Evolutionary conservation across 2,888 invertebrate species (phyloP), one percentile per base, ranked within the genome.

Genomic region (Lasioglossum villosulum): DNA sequence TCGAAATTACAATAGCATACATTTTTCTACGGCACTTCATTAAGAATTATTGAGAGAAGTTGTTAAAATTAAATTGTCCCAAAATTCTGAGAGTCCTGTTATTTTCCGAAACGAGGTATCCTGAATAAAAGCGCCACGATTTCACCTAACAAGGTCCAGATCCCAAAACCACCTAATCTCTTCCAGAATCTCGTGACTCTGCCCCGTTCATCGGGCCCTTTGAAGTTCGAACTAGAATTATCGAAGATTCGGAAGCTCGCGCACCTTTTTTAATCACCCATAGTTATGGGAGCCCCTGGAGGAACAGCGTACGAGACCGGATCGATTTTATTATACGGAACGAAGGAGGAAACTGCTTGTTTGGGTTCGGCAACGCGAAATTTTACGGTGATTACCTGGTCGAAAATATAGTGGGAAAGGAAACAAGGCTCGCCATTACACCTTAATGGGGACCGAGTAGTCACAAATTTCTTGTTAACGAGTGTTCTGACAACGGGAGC

Each of bases 401-500:
- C 27, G 75, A 75, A 84, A 78, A 78, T 83, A 84, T 78, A 84
- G 75, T 83, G 84, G 84, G 71, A 75, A 78, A 83, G 52, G 70
- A 71, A 75, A 70, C 73, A 75, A 77, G 75, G 63, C 48, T 72
- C 68, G 68, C 71, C n/a, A 56, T 71, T 73, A 77, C 72, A 30
- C 27, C 74, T 76, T 87, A 85, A 87, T 82, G 86, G 77, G 30
- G 81, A 73, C 27, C 16, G 77, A 68, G 37, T 48, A 37, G 78
- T 85, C 90, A 91, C 91, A 92, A 92, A 92, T 92, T 90, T 88
- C 76, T 68, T 70, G 78, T 84, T 92, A 93, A 93, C 92, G 89
- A 93, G 92, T 86, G 81, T 76, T 76, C 80, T 82, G 87, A 86
- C 87, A 88, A 86, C 84, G 76, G 68, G 80, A 75, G 79, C 80